phyloP scores from a whole-genome alignment of 2,888 invertebrate genomes.

The Oxystoma pomonae region DNA sequence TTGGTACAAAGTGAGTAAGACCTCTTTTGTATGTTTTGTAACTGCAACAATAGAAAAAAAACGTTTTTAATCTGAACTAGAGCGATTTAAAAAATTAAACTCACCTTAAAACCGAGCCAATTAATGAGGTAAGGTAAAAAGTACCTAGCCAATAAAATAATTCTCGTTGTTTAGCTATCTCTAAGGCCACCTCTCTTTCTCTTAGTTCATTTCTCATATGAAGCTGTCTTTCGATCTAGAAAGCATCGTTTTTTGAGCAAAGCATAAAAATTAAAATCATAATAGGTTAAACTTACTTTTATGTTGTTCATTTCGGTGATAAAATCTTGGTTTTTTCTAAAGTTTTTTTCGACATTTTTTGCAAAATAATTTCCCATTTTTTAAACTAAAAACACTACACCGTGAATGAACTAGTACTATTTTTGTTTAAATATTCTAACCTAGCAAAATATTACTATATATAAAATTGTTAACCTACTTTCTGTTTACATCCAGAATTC shows the following conservation, averaged over 20 bases:
- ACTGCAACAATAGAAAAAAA: not conserved
- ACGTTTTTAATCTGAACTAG: slow-evolving; percentile 55
- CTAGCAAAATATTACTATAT: too few relatives aligned
- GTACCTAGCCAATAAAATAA: slow-evolving; percentile 67
- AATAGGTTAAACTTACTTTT: slow-evolving; percentile 49
- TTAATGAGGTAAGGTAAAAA: slow-evolving; percentile 59
- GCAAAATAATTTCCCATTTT: slow-evolving; percentile 59
- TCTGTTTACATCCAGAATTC: too few relatives aligned
- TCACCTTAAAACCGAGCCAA: slow-evolving; percentile 54
- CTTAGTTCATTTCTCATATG: slow-evolving; percentile 77
- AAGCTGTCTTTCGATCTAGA: slow-evolving; percentile 72
- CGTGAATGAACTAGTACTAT: too few relatives aligned
- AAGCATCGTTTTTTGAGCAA: slow-evolving; percentile 16
- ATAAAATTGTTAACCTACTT: too few relatives aligned
- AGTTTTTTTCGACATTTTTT: slow-evolving; percentile 62
- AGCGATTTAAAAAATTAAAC: slow-evolving; percentile 64
- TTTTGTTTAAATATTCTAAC: too few relatives aligned
- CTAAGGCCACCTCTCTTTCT: slow-evolving; percentile 67
- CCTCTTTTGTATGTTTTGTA: not conserved
- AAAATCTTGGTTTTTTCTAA: slow-evolving; percentile 66
- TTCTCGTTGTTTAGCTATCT: slow-evolving; percentile 67
- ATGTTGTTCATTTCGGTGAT: slow-evolving; percentile 63
- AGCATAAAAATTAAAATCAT: slow-evolving; percentile 19
- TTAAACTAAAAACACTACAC: too few relatives aligned
- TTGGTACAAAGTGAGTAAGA: slow-evolving; percentile 51